Evolutionary conservation across 2,888 invertebrate genomes (phyloP).

Genomic region (Melinaea menophilus): DNA sequence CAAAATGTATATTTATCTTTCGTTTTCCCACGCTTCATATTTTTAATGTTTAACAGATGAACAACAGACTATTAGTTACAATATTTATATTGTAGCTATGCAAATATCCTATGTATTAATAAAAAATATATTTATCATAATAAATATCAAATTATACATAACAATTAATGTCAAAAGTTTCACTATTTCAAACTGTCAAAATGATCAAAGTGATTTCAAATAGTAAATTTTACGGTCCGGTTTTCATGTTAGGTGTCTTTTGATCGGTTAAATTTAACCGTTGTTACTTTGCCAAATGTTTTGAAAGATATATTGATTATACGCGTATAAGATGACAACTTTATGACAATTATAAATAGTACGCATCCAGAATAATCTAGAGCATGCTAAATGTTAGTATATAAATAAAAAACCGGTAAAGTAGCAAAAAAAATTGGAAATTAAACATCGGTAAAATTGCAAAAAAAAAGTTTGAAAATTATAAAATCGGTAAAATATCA

Average conservation of each 20-base stretch:
- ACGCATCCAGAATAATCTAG: not conserved
- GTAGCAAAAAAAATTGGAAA: too few relatives aligned
- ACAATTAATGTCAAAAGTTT: not conserved
- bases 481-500: too few relatives aligned
- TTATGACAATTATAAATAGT: constrained; percentile 1
- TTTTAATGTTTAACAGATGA: not conserved
- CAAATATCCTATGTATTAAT: not conserved
- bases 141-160: not conserved
- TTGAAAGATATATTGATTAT: constrained; percentile 5
- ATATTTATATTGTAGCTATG: not conserved
- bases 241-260: constrained; percentile 15
- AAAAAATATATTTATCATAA: not conserved
- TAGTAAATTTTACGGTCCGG: not conserved
- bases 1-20: not conserved
- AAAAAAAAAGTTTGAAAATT: not conserved
- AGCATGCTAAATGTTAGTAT: not conserved
- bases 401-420: not conserved
- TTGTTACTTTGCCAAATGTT: constrained; percentile 15
- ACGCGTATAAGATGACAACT: not conserved
- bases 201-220: not conserved
- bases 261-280: constrained; percentile 38
- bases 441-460: too few relatives aligned
- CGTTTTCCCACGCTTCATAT: not conserved
- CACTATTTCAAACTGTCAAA: not conserved
- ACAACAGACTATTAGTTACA: not conserved